Base-by-base conservation (phyloP, 2,113 vertebrate genomes). In the Solea senegalensis region DNA sequence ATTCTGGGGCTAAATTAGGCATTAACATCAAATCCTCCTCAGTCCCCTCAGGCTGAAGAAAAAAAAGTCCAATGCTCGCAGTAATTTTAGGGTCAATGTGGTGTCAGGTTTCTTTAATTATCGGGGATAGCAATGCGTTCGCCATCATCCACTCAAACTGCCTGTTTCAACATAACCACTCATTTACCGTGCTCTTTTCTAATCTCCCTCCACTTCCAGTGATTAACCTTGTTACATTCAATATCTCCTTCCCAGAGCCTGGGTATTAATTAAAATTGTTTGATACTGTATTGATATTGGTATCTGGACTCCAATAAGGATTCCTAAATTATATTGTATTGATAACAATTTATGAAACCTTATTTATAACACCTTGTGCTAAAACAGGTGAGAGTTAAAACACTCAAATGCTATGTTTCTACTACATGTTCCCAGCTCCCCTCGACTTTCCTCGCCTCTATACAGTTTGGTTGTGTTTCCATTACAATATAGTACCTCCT, bases 101-200 rank as follows among this genome's bases (percentile, higher is more conserved):
- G 55, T 71, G 73, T 55, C 78, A 16, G 39, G 56, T 80, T 62
- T 15, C 65, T 62, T 82, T 84, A 12, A 80, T 77, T 81, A 79
- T 73, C 53, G 27, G 21, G 65, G 50, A 69, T 63, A 15, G 60
- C 8, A 2, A 48, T 61, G 28, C 51, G 46, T 71, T 63, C 0
- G 8, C 60, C 13, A 45, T 76, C 52, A 61, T 76, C 65, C 58
- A 67, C 53, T 72, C 50, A 51, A 71, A 56, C 73, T 58, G 66
- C 59, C 58, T 78, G 46, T 61, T 66, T 54, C 61, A 13, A 48
- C 71, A 66, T 54, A 41, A 57, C 54, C 1, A n/a, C 69, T 74
- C n/a, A 45, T 13, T 65, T 60, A 55, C 21, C 11, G 11, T 9
- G 44, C 6, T 59, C 52, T 67, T 41, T 63, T 44, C n/a, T 69